Base-by-base conservation (phyloP, 2,113 vertebrate species). In the Coracopsis vasa region DNA sequence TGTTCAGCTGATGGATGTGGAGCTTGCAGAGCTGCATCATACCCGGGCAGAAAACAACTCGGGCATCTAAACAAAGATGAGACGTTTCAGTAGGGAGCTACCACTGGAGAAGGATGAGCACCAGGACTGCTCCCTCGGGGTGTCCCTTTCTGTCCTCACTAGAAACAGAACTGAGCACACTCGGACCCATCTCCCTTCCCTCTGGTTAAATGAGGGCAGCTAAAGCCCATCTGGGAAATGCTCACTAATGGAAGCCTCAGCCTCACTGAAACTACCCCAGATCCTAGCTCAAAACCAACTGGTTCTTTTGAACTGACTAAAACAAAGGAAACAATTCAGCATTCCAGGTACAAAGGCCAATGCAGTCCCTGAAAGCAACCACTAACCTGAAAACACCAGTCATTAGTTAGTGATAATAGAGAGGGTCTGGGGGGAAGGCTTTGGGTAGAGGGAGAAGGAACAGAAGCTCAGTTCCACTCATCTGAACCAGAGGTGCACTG, bases 221-320 rank as follows among this genome's bases (percentile, higher is more conserved):
- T 79, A 75, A 60, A 82, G 54, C 61, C 20, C 70, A 42, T 13
- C 23, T 56, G 70, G 73, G 81, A 91, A 91, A 81, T 12, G 16
- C 65, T 41, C 41, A 18, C 28, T 9, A 29, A 53, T 28, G 18
- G 58, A 15, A 89, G 37, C 54, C 61, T 31, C 23, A 37, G 39
- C 25, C 79, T 53, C 24, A 47, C n/a, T 0, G 0, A 70, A 51
- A 20, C 58, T 42, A n/a, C n/a, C 67, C 2, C 4, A 33, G 60
- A 58, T 39, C 65, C 61, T 37, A 19, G 64, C 92, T 62, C 84
- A 71, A 64, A 70, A 45, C 39, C 60, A 74, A 62, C 79, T 21
- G 17, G n/a, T 81, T 17, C 89, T 54, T 73, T 11, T 45, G 45
- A 62, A 91, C 62, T 54, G 73, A 84, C 78, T 84, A 18, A 80